phyloP scores from a whole-genome alignment of 2,888 invertebrate genomes.

The Anaspis maculata region DNA sequence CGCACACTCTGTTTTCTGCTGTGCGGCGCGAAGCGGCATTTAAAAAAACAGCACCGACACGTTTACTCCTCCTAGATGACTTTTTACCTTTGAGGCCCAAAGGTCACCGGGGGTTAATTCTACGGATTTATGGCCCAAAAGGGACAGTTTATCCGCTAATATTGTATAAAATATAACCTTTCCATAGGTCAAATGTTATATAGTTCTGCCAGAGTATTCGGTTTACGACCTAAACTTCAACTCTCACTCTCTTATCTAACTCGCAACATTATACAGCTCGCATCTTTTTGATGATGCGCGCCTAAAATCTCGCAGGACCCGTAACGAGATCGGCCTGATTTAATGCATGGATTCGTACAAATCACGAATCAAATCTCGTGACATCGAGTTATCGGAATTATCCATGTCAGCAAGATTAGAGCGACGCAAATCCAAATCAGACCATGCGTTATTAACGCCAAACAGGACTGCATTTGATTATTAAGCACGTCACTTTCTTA shows the following conservation, averaged over 20 bases:
- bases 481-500: no score
- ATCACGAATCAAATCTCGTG: slow-evolving; percentile 29
- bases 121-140: slow-evolving; percentile 38
- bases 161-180: slow-evolving; percentile 39
- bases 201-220: no score
- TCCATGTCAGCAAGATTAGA: slow-evolving; percentile 31
- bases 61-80: slow-evolving; percentile 24
- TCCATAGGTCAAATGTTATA: slow-evolving; percentile 35
- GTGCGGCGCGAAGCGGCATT: slow-evolving; percentile 26
- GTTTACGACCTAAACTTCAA: slow-evolving; percentile 10
- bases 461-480: no score
- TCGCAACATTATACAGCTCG: no score
- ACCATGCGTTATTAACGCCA: no score
- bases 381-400: slow-evolving; percentile 34
- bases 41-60: slow-evolving; percentile 29
- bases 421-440: slow-evolving; percentile 6
- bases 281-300: no score
- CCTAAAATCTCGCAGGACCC: slow-evolving; percentile 7
- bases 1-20: slow-evolving; percentile 20
- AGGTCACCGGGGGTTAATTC: slow-evolving; percentile 41
- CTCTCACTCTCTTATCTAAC: no score
- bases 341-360: slow-evolving; percentile 33
- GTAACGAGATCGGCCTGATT: slow-evolving; percentile 28
- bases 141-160: slow-evolving; percentile 42
- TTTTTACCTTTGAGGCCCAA: slow-evolving; percentile 38